phyloP scores from a whole-genome alignment of 2,888 invertebrate genomes.

The Scaptodrosophila latifasciaeformis region DNA sequence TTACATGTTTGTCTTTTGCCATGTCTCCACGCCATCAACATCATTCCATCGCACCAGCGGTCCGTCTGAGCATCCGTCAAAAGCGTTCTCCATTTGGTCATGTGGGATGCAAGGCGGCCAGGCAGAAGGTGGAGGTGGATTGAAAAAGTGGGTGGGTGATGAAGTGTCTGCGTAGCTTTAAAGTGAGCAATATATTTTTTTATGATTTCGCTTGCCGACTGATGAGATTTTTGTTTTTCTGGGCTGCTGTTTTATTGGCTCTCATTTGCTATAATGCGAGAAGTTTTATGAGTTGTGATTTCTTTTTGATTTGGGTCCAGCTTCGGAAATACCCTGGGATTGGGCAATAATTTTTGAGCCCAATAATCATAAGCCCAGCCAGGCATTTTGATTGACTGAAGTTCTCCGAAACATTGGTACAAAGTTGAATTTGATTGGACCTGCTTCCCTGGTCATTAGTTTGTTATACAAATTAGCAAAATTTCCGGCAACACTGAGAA shows the following conservation, averaged over 20 bases:
- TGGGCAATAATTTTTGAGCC: no score
- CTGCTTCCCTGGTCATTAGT: background rate
- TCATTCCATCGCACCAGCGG: no score
- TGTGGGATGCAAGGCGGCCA: background rate
- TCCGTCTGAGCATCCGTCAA: no score
- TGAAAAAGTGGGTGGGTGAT: slow-evolving; percentile 32
- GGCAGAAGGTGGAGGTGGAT: background rate
- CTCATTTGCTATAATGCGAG: slow-evolving; percentile 62
- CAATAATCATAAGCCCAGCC: background rate
- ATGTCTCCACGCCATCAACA: no score
- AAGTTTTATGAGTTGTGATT: slow-evolving; percentile 66
- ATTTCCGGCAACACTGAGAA: slow-evolving; percentile 9
- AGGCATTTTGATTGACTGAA: no score
- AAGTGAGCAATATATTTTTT: slow-evolving; percentile 67
- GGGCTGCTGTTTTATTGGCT: slow-evolving; percentile 43
- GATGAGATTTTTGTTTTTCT: slow-evolving; percentile 48
- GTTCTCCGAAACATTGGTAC: no score
- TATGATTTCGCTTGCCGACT: slow-evolving; percentile 42
- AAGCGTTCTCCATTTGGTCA: slow-evolving; percentile 34
- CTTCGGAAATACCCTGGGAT: no score
- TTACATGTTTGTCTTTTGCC: slow-evolving; percentile 54
- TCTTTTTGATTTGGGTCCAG: slow-evolving; percentile 52
- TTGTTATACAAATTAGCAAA: slow-evolving; percentile 18
- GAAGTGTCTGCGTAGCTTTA: slow-evolving; percentile 62
- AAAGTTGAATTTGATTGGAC: no score